A percentile compares a stretch with the other conserved stretches of the same genome.
These are phyloP conservation scores for Micromesistius poutassou DNA, from an alignment of 2,797 vertebrate species.

Conservation along the genomic window DNA sequence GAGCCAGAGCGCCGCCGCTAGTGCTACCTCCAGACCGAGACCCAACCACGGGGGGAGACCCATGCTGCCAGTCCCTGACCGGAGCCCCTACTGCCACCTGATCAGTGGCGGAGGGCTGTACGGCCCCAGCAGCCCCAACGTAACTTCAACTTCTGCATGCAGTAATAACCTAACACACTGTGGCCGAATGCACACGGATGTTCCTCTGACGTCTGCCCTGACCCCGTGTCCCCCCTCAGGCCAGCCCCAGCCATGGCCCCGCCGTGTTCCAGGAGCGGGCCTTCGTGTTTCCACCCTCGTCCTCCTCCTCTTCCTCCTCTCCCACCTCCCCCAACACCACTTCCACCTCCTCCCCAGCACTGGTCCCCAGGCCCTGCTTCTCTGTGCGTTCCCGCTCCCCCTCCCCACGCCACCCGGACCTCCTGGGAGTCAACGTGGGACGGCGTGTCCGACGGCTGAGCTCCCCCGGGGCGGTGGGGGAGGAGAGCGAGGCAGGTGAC, in stretches of 20 bases:
- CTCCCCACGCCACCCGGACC: conserved; percentile 63
- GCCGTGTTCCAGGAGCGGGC: conserved; percentile 43
- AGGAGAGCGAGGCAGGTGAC: conserved; percentile 26
- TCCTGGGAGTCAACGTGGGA: conserved; percentile 75
- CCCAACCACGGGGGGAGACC: conserved; percentile 61
- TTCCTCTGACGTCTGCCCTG: not conserved
- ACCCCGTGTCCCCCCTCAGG: conserved; percentile 26
- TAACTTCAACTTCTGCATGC: conserved; percentile 19
- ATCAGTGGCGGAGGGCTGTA: conserved; percentile 70
- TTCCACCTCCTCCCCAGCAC: conserved; percentile 46
- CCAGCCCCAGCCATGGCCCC: conserved; percentile 33
- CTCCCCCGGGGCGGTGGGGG: conserved; percentile 64
- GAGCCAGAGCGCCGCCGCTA: conserved; percentile 54
- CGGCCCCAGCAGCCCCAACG: conserved; percentile 73
- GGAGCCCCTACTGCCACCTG: conserved; percentile 65
- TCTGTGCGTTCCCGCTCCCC: conserved; percentile 63
- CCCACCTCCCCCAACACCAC: conserved; percentile 51
- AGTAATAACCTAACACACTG: not conserved
- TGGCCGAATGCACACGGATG: not conserved
- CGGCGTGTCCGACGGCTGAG: conserved; percentile 72
- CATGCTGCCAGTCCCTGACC: conserved; percentile 70
- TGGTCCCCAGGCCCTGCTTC: conserved; percentile 52
- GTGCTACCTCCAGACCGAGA: conserved; percentile 59
- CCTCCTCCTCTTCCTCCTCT: conserved; percentile 57
- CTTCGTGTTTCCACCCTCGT: conserved; percentile 55